phyloP scores from a whole-genome alignment of 92 coral and sea anemone genomes.

The Micromussa lordhowensis region DNA sequence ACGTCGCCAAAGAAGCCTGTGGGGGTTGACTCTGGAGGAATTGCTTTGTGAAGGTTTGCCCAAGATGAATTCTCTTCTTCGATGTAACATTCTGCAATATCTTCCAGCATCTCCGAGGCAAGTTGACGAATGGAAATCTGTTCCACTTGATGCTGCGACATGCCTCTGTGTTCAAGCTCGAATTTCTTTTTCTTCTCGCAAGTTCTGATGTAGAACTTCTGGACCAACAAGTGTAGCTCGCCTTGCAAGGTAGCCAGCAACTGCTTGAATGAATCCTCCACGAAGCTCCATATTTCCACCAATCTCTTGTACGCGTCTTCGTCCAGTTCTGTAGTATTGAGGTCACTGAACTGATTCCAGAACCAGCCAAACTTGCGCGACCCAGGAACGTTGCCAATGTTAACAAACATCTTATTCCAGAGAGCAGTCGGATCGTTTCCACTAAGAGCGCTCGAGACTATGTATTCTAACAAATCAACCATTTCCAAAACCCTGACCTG shows the following conservation, averaged over 20 bases:
- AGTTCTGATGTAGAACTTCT: slow-evolving; percentile 11
- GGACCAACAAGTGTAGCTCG: slow-evolving; percentile 12
- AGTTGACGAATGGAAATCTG: not conserved
- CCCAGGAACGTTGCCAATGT: slow-evolving; percentile 14
- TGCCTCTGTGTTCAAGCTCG: not conserved
- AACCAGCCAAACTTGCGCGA: slow-evolving; percentile 14
- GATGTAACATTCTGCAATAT: not conserved
- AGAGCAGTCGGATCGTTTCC: slow-evolving; percentile 5
- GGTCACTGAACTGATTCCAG: slow-evolving; percentile 6
- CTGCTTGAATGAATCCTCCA: slow-evolving; percentile 8
- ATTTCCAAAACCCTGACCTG: not conserved
- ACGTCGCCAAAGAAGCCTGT: not conserved
- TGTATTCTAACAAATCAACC: slow-evolving; percentile 7
- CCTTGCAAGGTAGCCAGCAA: not conserved
- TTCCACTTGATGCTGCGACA: not conserved
- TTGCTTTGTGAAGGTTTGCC: slow-evolving; percentile 22
- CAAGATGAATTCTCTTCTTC: slow-evolving; percentile 1
- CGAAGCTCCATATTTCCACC: not conserved
- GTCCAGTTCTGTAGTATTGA: slow-evolving; percentile 13
- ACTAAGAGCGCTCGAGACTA: not conserved
- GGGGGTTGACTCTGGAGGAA: not conserved
- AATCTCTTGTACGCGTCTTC: not conserved
- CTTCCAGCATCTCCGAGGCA: not conserved
- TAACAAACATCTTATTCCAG: slow-evolving; percentile 28
- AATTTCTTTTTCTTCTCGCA: slow-evolving; percentile 5